These are phyloP conservation scores for Eclectus roratus DNA, from an alignment of 2,113 vertebrate genomes.

Conservation along the genomic window DNA sequence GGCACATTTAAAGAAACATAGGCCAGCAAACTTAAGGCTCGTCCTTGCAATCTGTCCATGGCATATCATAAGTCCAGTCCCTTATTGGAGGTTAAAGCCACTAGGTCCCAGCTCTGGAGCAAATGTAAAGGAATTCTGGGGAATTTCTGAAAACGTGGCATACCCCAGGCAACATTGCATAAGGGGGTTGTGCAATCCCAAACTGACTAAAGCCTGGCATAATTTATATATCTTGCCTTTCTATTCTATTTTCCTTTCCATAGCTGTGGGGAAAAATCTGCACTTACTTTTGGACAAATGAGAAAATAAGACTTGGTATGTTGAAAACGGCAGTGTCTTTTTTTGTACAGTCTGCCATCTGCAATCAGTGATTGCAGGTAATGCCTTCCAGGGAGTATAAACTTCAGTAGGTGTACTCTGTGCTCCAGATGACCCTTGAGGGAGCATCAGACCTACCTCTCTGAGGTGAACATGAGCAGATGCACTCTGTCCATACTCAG, in stretches of 20 bases:
- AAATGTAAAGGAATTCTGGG: neutral
- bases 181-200: conserved; percentile 11
- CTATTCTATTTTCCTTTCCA: neutral
- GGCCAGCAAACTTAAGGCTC: neutral
- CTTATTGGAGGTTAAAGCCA: neutral
- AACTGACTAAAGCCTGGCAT: neutral
- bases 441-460: neutral
- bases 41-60: neutral
- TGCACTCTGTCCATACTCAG: neutral
- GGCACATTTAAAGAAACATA: neutral
- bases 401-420: neutral
- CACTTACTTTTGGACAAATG: neutral
- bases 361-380: neutral
- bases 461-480: neutral
- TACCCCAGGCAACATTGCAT: conserved; percentile 7
- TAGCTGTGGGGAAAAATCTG: neutral
- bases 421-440: neutral
- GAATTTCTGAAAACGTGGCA: neutral
- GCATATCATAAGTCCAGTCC: neutral
- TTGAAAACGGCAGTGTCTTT: neutral
- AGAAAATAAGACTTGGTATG: neutral
- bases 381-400: neutral
- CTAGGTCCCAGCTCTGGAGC: neutral
- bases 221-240: neutral
- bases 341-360: neutral